phyloP scores from a whole-genome alignment of 2,113 vertebrate species.

The Callospermophilus lateralis region DNA sequence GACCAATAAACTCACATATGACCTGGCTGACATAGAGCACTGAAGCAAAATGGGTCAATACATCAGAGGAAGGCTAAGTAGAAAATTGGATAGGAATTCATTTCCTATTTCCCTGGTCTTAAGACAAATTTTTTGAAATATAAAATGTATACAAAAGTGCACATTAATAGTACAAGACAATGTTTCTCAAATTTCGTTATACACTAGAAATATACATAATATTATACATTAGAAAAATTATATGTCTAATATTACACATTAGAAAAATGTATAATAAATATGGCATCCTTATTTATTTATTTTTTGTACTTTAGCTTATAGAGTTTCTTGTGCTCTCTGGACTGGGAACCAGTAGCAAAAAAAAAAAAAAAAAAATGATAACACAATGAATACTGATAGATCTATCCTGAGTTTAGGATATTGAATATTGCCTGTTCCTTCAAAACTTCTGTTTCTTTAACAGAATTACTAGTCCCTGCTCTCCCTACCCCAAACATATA shows the following conservation, averaged over 20 bases:
- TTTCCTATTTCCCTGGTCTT: slow-evolving; percentile 29
- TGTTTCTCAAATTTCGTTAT: slow-evolving; percentile 1
- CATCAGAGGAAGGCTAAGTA: background rate
- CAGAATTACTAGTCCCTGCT: background rate
- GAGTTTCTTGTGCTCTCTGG: background rate
- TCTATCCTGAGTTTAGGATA: background rate
- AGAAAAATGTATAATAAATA: no score
- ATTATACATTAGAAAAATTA: no score
- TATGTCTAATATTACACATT: no score
- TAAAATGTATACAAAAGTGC: background rate
- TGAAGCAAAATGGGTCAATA: slow-evolving; percentile 17
- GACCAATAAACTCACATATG: slow-evolving; percentile 22
- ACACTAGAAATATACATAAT: background rate
- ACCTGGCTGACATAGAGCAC: background rate
- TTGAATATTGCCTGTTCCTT: background rate
- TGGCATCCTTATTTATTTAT: background rate
- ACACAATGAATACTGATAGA: background rate
- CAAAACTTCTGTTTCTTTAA: background rate
- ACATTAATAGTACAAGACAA: background rate
- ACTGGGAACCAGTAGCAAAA: slow-evolving; percentile 37
- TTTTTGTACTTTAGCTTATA: background rate
- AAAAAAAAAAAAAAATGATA: no score
- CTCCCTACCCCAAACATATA: background rate
- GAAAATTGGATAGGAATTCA: slow-evolving; percentile 2
- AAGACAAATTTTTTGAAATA: slow-evolving; percentile 34